Conservation (phyloP, 2,797 vertebrate species). For the Acropternis orthonyx region DNA sequence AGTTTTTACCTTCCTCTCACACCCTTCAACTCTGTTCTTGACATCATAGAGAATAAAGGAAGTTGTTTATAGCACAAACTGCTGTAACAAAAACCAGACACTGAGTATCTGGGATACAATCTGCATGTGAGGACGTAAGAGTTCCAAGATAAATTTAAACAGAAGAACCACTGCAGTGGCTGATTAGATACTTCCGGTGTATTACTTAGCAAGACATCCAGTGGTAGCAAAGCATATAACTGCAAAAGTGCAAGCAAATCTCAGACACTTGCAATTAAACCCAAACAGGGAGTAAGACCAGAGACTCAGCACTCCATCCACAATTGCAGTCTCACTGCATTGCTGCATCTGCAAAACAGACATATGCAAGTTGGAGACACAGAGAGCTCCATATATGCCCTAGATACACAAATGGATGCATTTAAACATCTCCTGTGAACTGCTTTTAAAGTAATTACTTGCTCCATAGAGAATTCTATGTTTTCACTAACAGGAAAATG, state of each 20-base stretch:
- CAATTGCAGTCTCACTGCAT: not conserved
- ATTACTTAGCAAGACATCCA: not conserved
- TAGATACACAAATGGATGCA: not conserved
- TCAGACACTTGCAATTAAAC: not conserved
- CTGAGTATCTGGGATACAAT: conserved; percentile 12
- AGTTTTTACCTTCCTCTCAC: not conserved
- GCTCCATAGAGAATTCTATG: not conserved
- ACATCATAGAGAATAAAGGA: conserved; percentile 27
- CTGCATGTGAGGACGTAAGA: conserved; percentile 9
- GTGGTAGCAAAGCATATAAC: not conserved
- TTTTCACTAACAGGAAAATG: not conserved
- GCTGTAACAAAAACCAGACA: not conserved
- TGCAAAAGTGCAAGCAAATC: not conserved
- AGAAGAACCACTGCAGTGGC: not conserved
- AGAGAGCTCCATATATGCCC: not conserved
- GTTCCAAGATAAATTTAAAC: conserved; percentile 27
- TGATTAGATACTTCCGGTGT: not conserved
- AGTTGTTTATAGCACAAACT: conserved; percentile 41
- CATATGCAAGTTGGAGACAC: not conserved
- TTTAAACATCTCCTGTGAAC: not conserved
- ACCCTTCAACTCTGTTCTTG: not conserved
- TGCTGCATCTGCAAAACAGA: not conserved
- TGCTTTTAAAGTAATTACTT: not conserved
- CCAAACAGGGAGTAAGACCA: not conserved
- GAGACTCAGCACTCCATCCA: rapidly evolving